Conservation (phyloP, 2,797 vertebrate genomes). For the Cyclura pinguis region DNA sequence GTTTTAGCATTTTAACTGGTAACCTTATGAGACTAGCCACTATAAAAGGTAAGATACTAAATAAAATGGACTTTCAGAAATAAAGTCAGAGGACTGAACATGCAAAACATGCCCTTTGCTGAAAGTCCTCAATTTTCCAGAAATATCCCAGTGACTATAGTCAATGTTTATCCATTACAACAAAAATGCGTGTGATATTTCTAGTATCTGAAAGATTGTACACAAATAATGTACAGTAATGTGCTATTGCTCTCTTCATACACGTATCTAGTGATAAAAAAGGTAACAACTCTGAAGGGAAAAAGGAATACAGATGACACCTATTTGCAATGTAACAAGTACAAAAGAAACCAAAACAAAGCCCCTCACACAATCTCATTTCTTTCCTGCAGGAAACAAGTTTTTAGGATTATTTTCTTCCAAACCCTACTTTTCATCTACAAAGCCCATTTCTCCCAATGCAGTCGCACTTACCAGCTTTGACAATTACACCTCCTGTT, state of each 20-base stretch:
- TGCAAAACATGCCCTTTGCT: neutral
- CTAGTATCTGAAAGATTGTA: neutral
- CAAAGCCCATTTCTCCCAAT: neutral
- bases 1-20: neutral
- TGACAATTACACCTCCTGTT: neutral
- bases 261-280: neutral
- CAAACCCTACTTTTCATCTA: conserved; percentile 6
- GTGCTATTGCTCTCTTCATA: neutral
- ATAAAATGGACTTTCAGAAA: neutral
- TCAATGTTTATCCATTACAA: neutral
- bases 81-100: neutral
- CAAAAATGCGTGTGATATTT: neutral
- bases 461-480: neutral
- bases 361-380: neutral
- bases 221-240: neutral
- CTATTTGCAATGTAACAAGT: conserved; percentile 16
- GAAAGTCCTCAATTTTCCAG: neutral
- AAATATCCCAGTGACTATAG: neutral
- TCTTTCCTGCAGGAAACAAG: conserved; percentile 1
- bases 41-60: neutral
- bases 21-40: neutral
- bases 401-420: conserved; percentile 9
- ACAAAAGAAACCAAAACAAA: neutral
- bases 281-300: neutral
- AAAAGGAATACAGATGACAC: neutral